Conservation (phyloP, 2,888 invertebrate species). For the Drosophila paracracens region DNA sequence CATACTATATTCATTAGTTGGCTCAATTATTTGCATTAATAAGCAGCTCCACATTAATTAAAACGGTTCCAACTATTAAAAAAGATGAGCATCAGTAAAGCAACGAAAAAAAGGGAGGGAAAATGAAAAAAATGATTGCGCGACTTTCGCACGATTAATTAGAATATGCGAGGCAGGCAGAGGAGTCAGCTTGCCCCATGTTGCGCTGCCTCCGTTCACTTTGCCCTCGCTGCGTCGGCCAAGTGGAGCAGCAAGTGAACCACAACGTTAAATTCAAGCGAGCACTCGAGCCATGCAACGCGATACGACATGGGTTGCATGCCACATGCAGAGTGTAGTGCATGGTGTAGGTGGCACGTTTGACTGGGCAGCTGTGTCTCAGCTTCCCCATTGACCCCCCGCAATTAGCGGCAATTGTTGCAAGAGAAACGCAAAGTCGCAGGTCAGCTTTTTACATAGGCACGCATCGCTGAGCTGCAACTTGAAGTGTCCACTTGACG, state of each 20-base stretch:
- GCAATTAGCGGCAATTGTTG: conserved; percentile 74
- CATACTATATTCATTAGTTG: conserved; percentile 5
- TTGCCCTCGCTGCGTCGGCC: conserved; percentile 3
- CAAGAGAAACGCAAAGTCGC: conserved; percentile 43
- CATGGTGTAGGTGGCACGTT: not conserved
- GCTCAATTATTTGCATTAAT: conserved; percentile 52
- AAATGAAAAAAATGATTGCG: conserved; percentile 27
- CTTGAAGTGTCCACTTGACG: conserved; percentile 5
- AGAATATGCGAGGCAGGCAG: conserved; percentile 24
- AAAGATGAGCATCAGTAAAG: not conserved
- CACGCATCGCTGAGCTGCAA: conserved; percentile 13
- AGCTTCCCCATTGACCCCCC: conserved; percentile 20
- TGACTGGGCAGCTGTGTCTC: conserved; percentile 15
- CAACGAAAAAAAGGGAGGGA: not conserved
- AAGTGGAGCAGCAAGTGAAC: conserved; percentile 67
- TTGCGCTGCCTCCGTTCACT: not conserved
- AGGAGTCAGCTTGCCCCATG: conserved; percentile 1
- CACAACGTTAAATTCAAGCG: conserved; percentile 50
- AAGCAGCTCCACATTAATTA: conserved; percentile 55
- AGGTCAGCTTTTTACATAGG: conserved; percentile 10
- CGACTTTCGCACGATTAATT: conserved; percentile 71
- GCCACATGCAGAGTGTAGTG: not conserved
- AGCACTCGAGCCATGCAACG: conserved; percentile 53
- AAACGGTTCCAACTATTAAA: conserved; percentile 47
- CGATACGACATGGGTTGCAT: conserved; percentile 41